Conservation (phyloP, 30 jellyfish, hydroid and myxozoan species). For the Pelagia noctiluca region DNA sequence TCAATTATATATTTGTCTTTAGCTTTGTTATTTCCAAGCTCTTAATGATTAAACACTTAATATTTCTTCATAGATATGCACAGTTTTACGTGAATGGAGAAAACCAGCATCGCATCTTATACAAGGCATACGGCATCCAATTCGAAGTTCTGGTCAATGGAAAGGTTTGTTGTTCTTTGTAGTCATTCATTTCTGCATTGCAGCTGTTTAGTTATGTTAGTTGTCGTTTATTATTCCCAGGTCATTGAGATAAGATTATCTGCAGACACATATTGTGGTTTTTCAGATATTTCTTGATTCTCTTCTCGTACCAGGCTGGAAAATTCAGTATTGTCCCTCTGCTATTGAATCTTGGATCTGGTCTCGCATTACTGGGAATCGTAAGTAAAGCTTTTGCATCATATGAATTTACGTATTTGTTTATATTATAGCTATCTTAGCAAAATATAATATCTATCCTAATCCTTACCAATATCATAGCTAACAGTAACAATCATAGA, state of each 20-base stretch:
- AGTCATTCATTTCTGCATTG: background rate
- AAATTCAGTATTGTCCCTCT: constrained; percentile 92
- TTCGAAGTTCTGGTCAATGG: constrained; percentile 92
- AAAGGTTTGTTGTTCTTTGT: constrained; percentile 46
- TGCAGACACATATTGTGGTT: too few relatives aligned
- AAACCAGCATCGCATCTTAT: constrained; percentile 73
- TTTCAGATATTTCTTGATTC: too few relatives aligned
- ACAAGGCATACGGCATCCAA: constrained; percentile 93
- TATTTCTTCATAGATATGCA: constrained; percentile 63
- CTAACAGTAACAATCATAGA: too few relatives aligned
- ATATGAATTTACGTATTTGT: background rate
- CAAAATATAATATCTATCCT: too few relatives aligned
- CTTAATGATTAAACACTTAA: too few relatives aligned
- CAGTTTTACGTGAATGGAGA: constrained; percentile 70
- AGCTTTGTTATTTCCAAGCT: too few relatives aligned
- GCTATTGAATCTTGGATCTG: constrained; percentile 93
- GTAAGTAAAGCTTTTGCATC: constrained; percentile 57
- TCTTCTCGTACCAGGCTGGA: constrained; percentile 98
- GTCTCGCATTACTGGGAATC: constrained; percentile 92
- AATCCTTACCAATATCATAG: too few relatives aligned
- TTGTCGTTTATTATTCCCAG: too few relatives aligned
- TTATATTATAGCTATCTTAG: background rate
- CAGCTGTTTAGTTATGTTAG: too few relatives aligned
- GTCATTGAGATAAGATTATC: too few relatives aligned
- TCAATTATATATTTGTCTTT: too few relatives aligned